Evolutionary conservation across 2,888 invertebrate species (phyloP).

Genomic region (Holacanthella duospinosa): DNA sequence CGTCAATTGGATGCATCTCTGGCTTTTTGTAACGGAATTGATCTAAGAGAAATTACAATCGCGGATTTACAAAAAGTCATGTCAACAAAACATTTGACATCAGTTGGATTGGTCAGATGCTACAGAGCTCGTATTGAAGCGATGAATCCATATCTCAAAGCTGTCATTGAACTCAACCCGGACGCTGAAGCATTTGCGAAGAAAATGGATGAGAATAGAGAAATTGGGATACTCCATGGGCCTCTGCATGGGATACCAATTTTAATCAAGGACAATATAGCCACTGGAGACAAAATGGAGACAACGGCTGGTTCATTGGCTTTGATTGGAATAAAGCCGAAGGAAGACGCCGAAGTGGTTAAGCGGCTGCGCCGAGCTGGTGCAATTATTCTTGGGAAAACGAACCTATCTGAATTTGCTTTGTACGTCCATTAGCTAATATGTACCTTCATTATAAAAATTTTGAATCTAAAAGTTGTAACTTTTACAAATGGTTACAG

Average conservation of each 20-base stretch:
- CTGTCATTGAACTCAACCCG: constrained; percentile 20
- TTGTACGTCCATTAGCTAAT: too few species aligned
- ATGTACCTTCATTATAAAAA: too few species aligned
- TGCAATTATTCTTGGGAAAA: constrained; percentile 23
- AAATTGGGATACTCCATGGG: neutral
- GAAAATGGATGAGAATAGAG: constrained; percentile 15
- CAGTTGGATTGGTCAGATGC: constrained; percentile 18
- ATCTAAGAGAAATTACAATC: constrained; percentile 24
- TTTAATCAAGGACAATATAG: constrained; percentile 25
- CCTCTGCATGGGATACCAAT: constrained; percentile 25
- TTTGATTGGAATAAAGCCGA: constrained; percentile 14
- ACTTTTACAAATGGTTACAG: too few species aligned
- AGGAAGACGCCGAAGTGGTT: constrained; percentile 18
- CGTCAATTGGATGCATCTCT: neutral
- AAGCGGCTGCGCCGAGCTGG: constrained; percentile 16
- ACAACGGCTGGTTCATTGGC: constrained; percentile 24
- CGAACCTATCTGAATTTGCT: constrained; percentile 23
- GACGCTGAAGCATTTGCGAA: constrained; percentile 16
- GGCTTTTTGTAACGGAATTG: neutral
- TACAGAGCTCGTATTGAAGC: constrained; percentile 19
- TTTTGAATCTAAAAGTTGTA: too few species aligned
- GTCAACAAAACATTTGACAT: constrained; percentile 11
- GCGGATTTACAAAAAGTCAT: constrained; percentile 16
- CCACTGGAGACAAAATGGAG: constrained; percentile 17
- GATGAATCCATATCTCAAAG: constrained; percentile 18